Evolutionary conservation across 2,113 vertebrate genomes (phyloP).

Genomic region (Paedocypris sp.): DNA sequence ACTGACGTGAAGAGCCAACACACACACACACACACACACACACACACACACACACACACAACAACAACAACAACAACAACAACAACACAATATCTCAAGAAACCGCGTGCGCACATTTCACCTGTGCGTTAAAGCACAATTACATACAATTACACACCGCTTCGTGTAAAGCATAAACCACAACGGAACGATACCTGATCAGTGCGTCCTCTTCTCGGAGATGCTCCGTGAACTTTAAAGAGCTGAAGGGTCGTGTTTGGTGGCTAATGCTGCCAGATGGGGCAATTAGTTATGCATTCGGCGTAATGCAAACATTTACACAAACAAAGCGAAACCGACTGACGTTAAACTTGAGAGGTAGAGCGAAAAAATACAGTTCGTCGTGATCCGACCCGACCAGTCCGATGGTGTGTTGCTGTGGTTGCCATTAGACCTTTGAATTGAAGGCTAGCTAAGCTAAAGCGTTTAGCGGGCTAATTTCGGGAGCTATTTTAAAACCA

Average conservation of each 20-base stretch:
- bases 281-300: constrained; percentile 30
- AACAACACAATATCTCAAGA: too few relatives aligned
- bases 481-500: constrained; percentile 35
- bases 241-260: constrained; percentile 8
- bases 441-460: constrained; percentile 41
- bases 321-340: neutral
- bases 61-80: too few relatives aligned
- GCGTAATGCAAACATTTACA: constrained; percentile 26
- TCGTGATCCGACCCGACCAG: neutral
- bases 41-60: too few relatives aligned
- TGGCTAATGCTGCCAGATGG: constrained; percentile 13
- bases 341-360: neutral
- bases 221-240: neutral
- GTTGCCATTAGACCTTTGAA: constrained; percentile 40
- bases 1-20: too few relatives aligned
- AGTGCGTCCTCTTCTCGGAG: neutral
- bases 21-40: too few relatives aligned
- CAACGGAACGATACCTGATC: too few relatives aligned
- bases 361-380: neutral
- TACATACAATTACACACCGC: too few relatives aligned
- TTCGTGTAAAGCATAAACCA: too few relatives aligned
- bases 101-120: too few relatives aligned
- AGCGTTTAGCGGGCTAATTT: constrained; percentile 48
- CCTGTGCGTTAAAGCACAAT: too few relatives aligned
- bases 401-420: constrained; percentile 19